These are phyloP conservation scores for Sinocyclocheilus maitianheensis DNA, from an alignment of 2,113 vertebrate genomes.

Conservation along the genomic window DNA sequence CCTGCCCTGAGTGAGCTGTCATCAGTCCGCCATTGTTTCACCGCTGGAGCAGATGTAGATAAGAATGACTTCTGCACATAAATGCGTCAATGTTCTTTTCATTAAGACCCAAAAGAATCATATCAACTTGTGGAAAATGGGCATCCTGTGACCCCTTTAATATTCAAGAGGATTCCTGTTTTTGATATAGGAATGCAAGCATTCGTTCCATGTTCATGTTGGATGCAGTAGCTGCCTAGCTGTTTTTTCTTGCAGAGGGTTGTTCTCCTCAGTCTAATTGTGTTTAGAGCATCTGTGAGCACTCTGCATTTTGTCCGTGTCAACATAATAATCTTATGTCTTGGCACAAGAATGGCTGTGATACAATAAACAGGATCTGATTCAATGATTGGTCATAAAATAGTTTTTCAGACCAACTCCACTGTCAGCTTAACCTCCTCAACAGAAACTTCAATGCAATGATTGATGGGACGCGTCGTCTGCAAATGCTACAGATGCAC, in stretches of 20 bases:
- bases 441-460: neutral
- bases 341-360: neutral
- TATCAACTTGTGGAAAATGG: too few relatives aligned
- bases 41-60: too few relatives aligned
- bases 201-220: neutral
- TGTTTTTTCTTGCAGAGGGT: neutral
- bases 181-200: neutral
- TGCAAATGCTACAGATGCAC: constrained; percentile 9
- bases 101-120: too few relatives aligned
- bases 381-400: neutral
- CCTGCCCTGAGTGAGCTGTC: too few relatives aligned
- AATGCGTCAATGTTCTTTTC: too few relatives aligned
- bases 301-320: neutral
- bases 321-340: neutral
- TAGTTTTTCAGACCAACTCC: neutral
- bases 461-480: neutral
- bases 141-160: too few relatives aligned
- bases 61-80: too few relatives aligned
- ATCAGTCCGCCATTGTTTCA: too few relatives aligned
- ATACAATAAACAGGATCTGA: constrained; percentile 1
- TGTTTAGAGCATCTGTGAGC: neutral
- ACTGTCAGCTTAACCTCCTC: neutral
- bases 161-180: too few relatives aligned
- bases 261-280: neutral
- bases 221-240: neutral